phyloP scores from a whole-genome alignment of 1,140 invertebrate species.

The Brachionus manjavacas region DNA sequence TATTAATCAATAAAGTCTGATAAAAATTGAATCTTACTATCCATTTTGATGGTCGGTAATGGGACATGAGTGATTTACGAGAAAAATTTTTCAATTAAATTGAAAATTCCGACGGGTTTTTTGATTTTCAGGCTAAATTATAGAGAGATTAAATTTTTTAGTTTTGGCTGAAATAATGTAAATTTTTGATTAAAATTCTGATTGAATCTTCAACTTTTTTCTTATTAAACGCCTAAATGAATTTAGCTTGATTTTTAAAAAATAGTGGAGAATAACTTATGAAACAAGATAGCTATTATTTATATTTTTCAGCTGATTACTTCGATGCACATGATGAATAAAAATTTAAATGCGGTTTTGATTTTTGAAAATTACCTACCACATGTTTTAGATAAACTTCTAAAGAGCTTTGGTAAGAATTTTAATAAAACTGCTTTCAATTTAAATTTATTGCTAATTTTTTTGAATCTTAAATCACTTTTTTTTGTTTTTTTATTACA shows the following conservation, averaged over 20 bases:
- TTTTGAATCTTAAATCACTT: not conserved
- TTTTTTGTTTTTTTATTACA: not conserved
- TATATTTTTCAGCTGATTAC: not conserved
- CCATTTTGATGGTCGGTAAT: not conserved
- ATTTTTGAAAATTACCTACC: not conserved
- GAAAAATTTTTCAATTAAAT: not conserved
- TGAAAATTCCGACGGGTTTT: not conserved
- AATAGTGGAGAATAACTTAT: not conserved
- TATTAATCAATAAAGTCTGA: not conserved
- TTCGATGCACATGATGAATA: not conserved
- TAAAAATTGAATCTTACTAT: not conserved
- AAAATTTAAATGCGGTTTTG: not conserved
- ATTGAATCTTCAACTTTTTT: too few species aligned
- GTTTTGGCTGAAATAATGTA: too few species aligned
- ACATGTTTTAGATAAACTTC: too few species aligned
- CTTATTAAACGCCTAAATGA: not conserved
- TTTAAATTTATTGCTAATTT: not conserved
- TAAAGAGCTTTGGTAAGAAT: not conserved
- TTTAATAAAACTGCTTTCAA: not conserved
- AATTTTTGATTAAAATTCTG: too few species aligned
- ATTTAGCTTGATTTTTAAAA: not conserved
- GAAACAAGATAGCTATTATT: not conserved
- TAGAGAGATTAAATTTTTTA: not conserved
- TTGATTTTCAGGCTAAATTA: not conserved
- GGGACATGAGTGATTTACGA: not conserved